Conservation (phyloP, 2,888 invertebrate species). For the Apocheima hispidaria region DNA sequence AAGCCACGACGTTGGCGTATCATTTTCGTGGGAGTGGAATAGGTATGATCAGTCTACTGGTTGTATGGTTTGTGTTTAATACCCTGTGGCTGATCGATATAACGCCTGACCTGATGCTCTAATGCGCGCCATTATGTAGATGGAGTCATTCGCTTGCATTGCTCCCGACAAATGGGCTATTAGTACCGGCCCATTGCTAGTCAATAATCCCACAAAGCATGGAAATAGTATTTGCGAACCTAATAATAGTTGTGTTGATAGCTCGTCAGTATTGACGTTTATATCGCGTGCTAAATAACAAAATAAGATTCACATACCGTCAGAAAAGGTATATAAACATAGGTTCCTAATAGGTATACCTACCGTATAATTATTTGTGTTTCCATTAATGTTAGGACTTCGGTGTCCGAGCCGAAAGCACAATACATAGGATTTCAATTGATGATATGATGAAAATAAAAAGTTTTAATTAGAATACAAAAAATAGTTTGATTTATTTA, state of each 20-base stretch:
- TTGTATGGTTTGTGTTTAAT: too few relatives aligned
- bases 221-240: slow-evolving; percentile 11
- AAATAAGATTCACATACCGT: background rate
- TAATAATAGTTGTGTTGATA: slow-evolving; percentile 1
- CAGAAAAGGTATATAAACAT: background rate
- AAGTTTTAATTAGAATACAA: too few relatives aligned
- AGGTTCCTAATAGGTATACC: too few relatives aligned
- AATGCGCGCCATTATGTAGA: slow-evolving; percentile 39
- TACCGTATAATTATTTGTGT: background rate
- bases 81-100: slow-evolving; percentile 18
- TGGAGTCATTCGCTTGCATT: slow-evolving; percentile 37
- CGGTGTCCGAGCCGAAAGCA: too few relatives aligned
- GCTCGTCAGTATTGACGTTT: background rate
- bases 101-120: slow-evolving; percentile 24
- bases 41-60: too few relatives aligned
- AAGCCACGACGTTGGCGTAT: too few relatives aligned
- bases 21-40: too few relatives aligned
- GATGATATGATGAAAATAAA: too few relatives aligned
- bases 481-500: too few relatives aligned
- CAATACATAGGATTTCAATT: too few relatives aligned
- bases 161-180: slow-evolving; percentile 28
- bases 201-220: slow-evolving; percentile 23
- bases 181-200: slow-evolving; percentile 12
- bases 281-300: background rate
- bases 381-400: too few relatives aligned